These are phyloP conservation scores for Xylocopa sonorina DNA, from an alignment of 1,140 invertebrate species.

Conservation along the genomic window DNA sequence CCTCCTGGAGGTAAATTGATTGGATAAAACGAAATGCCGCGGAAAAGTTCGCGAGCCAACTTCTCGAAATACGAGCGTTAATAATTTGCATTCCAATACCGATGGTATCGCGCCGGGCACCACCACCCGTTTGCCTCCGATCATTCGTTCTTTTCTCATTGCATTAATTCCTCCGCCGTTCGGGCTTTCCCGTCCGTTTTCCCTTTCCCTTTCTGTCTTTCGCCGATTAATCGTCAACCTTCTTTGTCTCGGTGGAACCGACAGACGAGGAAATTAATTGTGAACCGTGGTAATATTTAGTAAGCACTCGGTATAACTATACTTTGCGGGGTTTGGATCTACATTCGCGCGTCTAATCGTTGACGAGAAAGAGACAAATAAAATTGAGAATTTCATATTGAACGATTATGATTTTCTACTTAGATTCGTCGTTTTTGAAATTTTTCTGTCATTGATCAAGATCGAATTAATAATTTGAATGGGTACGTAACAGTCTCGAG, in stretches of 20 bases:
- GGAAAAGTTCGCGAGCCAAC: slow-evolving; percentile 57
- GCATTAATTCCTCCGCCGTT: slow-evolving; percentile 19
- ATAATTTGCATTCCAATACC: slow-evolving; percentile 62
- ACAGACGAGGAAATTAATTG: background rate
- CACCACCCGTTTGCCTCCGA: slow-evolving; percentile 43
- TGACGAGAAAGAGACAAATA: too few species aligned
- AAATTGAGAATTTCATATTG: too few species aligned
- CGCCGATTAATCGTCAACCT: slow-evolving; percentile 5
- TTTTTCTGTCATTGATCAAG: too few species aligned
- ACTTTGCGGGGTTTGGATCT: too few species aligned
- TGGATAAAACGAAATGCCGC: slow-evolving; percentile 59
- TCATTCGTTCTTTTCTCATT: slow-evolving; percentile 29
- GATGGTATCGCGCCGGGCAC: slow-evolving; percentile 51
- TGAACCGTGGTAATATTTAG: too few species aligned
- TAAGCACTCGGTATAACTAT: too few species aligned
- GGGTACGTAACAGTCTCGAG: too few species aligned
- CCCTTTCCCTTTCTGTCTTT: background rate
- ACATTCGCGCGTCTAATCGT: background rate
- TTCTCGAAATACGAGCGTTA: slow-evolving; percentile 63
- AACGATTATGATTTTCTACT: too few species aligned
- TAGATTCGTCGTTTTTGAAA: background rate
- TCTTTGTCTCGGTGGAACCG: background rate
- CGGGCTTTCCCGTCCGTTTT: slow-evolving; percentile 3
- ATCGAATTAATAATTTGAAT: slow-evolving; percentile 15
- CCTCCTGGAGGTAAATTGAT: slow-evolving; percentile 60